Evolutionary conservation across 2,888 invertebrate genomes (phyloP).

Genomic region (Zaprionus bogoriensis): DNA sequence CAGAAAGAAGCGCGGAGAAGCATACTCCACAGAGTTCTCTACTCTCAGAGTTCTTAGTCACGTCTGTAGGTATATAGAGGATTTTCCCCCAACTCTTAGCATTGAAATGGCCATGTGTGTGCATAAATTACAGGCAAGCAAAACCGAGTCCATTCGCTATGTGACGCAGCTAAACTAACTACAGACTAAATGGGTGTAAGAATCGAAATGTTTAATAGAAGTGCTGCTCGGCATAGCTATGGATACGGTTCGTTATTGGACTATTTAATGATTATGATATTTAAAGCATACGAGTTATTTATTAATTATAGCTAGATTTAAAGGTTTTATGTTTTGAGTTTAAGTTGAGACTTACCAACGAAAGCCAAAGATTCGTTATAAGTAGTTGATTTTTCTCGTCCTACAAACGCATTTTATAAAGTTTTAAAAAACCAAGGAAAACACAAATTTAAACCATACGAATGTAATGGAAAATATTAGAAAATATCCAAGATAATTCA

Average conservation of each 20-base stretch:
- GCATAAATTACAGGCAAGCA: conserved; percentile 65
- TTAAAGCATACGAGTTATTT: conserved; percentile 67
- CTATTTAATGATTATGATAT: conserved; percentile 54
- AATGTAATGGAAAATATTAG: conserved; percentile 41
- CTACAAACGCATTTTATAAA: conserved; percentile 85
- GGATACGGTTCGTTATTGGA: conserved; percentile 21
- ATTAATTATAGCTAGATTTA: conserved; percentile 55
- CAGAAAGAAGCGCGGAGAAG: no score
- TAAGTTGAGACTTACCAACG: conserved; percentile 91
- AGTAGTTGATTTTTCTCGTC: conserved; percentile 98
- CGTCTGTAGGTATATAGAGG: conserved; percentile 17
- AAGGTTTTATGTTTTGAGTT: conserved; percentile 67
- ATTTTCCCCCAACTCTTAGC: conserved; percentile 45
- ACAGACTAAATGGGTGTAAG: conserved; percentile 14
- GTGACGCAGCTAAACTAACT: conserved; percentile 29
- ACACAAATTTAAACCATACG: conserved; percentile 2
- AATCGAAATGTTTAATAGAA: neutral
- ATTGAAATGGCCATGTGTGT: conserved; percentile 53
- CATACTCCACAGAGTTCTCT: no score
- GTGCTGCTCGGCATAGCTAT: conserved; percentile 31
- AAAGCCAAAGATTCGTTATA: conserved; percentile 97
- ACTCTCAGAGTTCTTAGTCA: neutral
- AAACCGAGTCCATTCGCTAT: conserved; percentile 43
- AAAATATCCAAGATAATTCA: conserved; percentile 56
- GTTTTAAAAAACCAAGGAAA: conserved; percentile 33